A percentile compares a stretch with the other conserved stretches of the same genome.
These are phyloP conservation scores for Pachyramphus minor DNA, from an alignment of 2,113 vertebrate species.

Conservation along the genomic window DNA sequence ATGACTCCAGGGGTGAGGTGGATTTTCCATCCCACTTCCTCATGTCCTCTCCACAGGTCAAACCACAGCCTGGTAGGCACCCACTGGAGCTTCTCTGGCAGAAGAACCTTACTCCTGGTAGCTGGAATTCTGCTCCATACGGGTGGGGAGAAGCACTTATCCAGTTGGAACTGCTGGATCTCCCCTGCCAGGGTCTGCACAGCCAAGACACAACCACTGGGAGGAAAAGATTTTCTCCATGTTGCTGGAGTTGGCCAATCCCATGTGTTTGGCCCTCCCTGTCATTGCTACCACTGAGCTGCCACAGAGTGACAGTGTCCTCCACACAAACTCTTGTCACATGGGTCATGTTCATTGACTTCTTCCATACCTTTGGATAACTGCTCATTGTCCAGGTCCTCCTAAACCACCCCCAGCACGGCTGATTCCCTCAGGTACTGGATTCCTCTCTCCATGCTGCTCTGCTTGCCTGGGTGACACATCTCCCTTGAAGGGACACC, in stretches of 20 bases:
- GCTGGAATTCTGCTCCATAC: background rate
- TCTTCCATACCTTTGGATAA: background rate
- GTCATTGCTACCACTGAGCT: accelerated
- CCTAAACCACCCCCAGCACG: accelerated
- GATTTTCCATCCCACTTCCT: background rate
- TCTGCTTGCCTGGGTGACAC: background rate
- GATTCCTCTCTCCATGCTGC: too few relatives aligned
- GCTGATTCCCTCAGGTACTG: background rate
- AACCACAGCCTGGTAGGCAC: background rate
- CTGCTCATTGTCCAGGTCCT: background rate
- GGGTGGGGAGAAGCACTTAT: accelerated
- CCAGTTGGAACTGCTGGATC: background rate
- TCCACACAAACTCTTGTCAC: background rate
- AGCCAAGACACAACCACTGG: background rate
- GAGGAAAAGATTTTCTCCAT: background rate
- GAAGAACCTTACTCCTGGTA: background rate
- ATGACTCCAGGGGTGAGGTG: too few relatives aligned
- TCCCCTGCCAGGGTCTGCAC: background rate
- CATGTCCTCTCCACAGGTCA: background rate
- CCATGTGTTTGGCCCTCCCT: background rate
- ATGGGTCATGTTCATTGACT: accelerated
- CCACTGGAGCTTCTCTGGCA: background rate
- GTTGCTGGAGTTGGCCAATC: background rate
- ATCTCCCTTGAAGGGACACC: background rate
- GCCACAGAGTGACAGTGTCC: background rate